Evolutionary conservation across 2,888 invertebrate genomes (phyloP), one percentile per base, ranked within the genome.

Genomic region (Drosophila colorata): DNA sequence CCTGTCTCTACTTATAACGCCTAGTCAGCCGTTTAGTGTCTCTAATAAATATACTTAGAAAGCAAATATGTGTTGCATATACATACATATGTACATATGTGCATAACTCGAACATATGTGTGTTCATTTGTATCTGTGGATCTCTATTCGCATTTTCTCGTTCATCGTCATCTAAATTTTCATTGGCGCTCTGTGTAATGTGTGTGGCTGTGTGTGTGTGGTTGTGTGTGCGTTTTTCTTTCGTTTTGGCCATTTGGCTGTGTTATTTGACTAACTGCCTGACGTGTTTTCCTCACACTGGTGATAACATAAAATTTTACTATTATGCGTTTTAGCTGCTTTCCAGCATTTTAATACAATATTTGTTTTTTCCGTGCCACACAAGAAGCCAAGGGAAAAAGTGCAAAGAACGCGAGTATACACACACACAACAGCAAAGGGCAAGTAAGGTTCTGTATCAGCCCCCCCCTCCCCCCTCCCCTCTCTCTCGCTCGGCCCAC

Each of bases 241-340:
- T 69, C 56, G 23, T 28, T 66, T 53, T 63, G 77, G 59, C 79
- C 74, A 78, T 69, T 80, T 83, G 64, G 71, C 70, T 84, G 75
- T 80, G 74, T 76, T 87, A 77, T 86, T 88, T 87, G 87, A 84
- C 87, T 87, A 88, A 86, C 87, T 86, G 84, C 85, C 87, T 89
- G 90, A 90, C 83, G 90, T 90, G 89, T 90, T 90, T 87, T 80
- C 83, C 77, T 85, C 81, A 81, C 77, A 76, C 80, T 82, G 81
- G 85, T 74, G 87, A 89, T 90, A 90, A 88, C 90, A 89, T 91
- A 90, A 90, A 90, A 91, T 90, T 90, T 91, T 89, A 90, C 88
- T 90, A 86, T 90, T 89, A 91, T 90, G 91, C 88, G 87, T 84
- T 90, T 90, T 88, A 89, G 88, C 87, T 88, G 88, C 88, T 88